phyloP scores from a whole-genome alignment of 2,113 vertebrate species.

The Strix aluco region DNA sequence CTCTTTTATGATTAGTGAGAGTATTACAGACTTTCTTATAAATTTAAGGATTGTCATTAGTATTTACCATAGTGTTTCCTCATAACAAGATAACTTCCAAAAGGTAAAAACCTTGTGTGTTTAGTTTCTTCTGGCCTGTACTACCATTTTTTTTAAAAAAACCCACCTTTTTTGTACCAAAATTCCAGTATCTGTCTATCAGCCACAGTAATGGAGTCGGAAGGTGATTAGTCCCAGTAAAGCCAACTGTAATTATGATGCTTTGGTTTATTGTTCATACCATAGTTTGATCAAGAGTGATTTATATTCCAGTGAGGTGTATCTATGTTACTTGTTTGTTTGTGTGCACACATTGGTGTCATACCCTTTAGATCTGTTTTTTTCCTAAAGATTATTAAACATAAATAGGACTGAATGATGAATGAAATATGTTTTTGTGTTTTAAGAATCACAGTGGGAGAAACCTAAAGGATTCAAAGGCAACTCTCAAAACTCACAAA shows the following conservation, averaged over 20 bases:
- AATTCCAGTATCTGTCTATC: background rate
- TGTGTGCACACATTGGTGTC: background rate
- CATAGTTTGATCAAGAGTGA: background rate
- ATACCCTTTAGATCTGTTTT: background rate
- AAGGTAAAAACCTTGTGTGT: background rate
- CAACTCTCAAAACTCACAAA: conserved; percentile 62
- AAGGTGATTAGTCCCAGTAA: background rate
- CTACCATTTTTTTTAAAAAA: background rate
- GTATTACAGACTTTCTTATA: background rate
- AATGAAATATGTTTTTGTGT: conserved; percentile 29
- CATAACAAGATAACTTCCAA: background rate
- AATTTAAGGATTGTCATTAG: background rate
- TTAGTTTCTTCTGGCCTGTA: background rate
- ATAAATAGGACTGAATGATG: background rate
- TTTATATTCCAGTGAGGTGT: background rate
- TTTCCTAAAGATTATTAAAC: background rate
- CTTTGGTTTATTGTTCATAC: background rate
- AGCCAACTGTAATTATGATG: background rate
- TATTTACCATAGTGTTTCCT: background rate
- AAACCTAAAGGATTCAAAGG: conserved; percentile 82
- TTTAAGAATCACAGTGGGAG: conserved; percentile 83
- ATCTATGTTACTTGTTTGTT: background rate
- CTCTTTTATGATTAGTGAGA: background rate
- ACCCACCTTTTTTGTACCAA: background rate
- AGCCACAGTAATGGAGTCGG: background rate